These are phyloP conservation scores for Engraulis encrasicolus DNA, from an alignment of 2,113 vertebrate genomes.

Conservation along the genomic window DNA sequence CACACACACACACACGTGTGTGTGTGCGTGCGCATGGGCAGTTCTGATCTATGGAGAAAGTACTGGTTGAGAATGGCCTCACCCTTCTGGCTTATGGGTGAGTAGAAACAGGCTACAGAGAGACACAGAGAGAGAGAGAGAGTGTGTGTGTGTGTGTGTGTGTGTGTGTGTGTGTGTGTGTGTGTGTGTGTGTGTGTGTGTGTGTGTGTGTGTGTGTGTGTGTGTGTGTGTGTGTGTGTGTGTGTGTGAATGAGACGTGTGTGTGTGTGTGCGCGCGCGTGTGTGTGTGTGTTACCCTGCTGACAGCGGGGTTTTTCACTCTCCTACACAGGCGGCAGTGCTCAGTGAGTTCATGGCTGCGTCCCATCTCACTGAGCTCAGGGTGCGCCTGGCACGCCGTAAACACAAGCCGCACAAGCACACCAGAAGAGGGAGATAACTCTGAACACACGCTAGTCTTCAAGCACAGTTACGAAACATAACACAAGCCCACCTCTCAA, in stretches of 20 bases:
- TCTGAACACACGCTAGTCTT: background rate
- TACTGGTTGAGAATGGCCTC: conserved; percentile 10
- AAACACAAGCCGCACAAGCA: background rate
- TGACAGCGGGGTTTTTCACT: background rate
- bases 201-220: background rate
- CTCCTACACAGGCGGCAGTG: background rate
- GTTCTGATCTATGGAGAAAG: background rate
- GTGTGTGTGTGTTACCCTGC: background rate
- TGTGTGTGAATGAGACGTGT: too few relatives aligned
- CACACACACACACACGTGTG: background rate
- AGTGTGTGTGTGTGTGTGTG: background rate
- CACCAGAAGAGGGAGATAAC: background rate
- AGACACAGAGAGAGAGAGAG: too few relatives aligned
- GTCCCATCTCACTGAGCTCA: background rate
- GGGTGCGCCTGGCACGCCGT: background rate
- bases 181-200: background rate
- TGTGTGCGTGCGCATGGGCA: too few relatives aligned
- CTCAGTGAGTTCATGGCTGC: background rate
- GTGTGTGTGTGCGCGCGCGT: background rate
- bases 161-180: background rate
- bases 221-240: background rate
- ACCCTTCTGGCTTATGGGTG: background rate
- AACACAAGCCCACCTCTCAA: background rate
- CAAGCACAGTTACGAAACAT: background rate
- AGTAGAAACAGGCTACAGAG: background rate